Evolutionary conservation across 2,113 vertebrate species (phyloP), one percentile per base, ranked within the genome.

Genomic region (Machaerirhynchus nigripectus): DNA sequence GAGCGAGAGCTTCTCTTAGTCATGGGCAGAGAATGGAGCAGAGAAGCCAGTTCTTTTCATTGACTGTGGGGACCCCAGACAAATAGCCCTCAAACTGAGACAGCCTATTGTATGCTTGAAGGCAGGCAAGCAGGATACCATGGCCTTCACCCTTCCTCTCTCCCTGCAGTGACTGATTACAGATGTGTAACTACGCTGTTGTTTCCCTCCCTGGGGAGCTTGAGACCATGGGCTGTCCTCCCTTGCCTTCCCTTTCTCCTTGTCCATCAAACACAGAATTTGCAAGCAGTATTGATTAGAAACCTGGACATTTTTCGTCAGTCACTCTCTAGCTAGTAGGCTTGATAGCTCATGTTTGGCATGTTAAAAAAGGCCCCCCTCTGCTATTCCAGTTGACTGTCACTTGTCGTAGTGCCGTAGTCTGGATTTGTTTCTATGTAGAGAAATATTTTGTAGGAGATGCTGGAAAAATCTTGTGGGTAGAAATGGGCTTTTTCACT

Each of bases 241-340:
- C 27, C 23, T 71, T 65, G 46, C 77, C 37, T 79, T 93, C 59
- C n/a, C 59, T 80, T 71, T 96, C 89, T 90, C 71, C 78, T 65
- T 95, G 89, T 95, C 96, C 94, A 7, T 96, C 94, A 94, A 71
- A 59, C 53, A 55, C 50, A 84, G 91, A 96, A 96, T 96, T 83
- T 94, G 42, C 94, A 90, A 91, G 87, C 63, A 70, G 70, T 97
- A 94, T 94, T 94, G 94, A 91, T 94, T 79, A 70, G 74, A 94
- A 67, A 37, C 4, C 17, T 83, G 84, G 55, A 88, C 75, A 37
- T 89, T 93, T 95, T 94, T 95, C 75, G 69, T 93, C 74, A 89
- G 81, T 73, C 94, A 87, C 8, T 89, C 60, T 92, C 47, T 79
- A 69, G 76, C 77, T 79, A 40, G 74, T 65, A 59, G 77, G 63